Evolutionary conservation across 2,113 vertebrate species (phyloP), one percentile per base, ranked within the genome.

Genomic region (Oreochromis niloticus): DNA sequence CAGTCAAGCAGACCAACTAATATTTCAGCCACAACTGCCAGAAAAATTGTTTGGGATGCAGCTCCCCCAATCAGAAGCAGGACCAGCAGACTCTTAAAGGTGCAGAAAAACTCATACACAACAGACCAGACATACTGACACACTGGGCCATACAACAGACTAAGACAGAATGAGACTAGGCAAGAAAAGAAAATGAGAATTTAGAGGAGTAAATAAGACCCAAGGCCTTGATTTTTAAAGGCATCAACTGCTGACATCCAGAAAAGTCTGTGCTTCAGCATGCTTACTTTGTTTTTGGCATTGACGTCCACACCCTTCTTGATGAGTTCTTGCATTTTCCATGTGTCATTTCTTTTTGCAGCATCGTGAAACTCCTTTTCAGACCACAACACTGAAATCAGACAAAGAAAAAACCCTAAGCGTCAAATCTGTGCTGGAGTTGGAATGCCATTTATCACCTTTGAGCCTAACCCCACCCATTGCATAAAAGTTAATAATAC

Each of bases 291-390:
- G 90, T 94, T 98, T 94, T 97, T 98, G 88, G 96, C 97, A 91
- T 96, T 96, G 88, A 97, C 39, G 19, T 98, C 90, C 4, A 98
- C 97, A 7, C 97, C 97, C 89, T 87, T 97, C 83, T 52, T 91
- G n/a, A 98, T 96, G 85, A 98, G 96, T 52, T 97, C 94, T 84
- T 93, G 89, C 96, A 98, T 97, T 91, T 84, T 97, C 19, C 52
- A 89, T 0, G 91, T 92, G 90, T 98, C 94, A 73, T 98, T 98
- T 68, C 82, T 90, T 68, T 95, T 97, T 0, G 97, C 96, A 0
- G 98, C 97, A 59, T 97, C 92, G 0, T 98, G 98, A 79, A 99
- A 96, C 59, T 97, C 97, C 93, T 97, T 97, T 68, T 99, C 98
- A 17, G 97, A 96, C 24, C 93, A 95, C 79, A 98, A 95, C 95